phyloP scores from a whole-genome alignment of 2,888 invertebrate genomes.

The Synergus itoensis region DNA sequence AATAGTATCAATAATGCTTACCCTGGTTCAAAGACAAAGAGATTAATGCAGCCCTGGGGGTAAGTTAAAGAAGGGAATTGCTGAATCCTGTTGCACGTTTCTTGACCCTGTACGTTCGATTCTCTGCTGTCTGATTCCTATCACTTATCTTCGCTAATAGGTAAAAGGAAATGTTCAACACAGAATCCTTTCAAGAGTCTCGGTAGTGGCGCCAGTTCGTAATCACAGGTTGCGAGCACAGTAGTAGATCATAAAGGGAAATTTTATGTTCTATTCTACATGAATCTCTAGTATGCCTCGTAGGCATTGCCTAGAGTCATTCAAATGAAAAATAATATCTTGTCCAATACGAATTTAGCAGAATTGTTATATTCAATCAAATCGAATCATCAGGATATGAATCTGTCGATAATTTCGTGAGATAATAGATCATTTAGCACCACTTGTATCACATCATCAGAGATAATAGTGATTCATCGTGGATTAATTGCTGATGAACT shows the following conservation, averaged over 20 bases:
- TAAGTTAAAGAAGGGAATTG: neutral
- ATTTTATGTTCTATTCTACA: conserved; percentile 5
- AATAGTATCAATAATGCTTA: conserved; percentile 18
- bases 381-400: conserved; percentile 24
- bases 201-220: conserved; percentile 10
- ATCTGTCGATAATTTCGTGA: conserved; percentile 17
- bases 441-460: conserved; percentile 16
- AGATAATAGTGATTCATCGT: conserved; percentile 48
- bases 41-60: neutral
- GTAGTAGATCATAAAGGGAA: conserved; percentile 14
- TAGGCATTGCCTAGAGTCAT: too few relatives aligned
- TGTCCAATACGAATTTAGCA: neutral
- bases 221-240: conserved; percentile 7
- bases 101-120: conserved; percentile 9
- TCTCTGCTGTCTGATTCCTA: conserved; percentile 17
- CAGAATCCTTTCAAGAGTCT: conserved; percentile 10
- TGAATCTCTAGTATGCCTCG: too few relatives aligned
- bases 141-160: conserved; percentile 20
- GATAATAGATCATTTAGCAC: neutral
- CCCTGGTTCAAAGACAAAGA: conserved; percentile 30
- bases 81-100: conserved; percentile 3
- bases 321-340: too few relatives aligned
- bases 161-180: conserved; percentile 22
- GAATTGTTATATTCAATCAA: neutral
- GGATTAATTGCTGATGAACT: conserved; percentile 50